A percentile compares a stretch with the other conserved stretches of the same genome.
phyloP scores from a whole-genome alignment of 1,140 invertebrate genomes.

The Archivesica marissinica region DNA sequence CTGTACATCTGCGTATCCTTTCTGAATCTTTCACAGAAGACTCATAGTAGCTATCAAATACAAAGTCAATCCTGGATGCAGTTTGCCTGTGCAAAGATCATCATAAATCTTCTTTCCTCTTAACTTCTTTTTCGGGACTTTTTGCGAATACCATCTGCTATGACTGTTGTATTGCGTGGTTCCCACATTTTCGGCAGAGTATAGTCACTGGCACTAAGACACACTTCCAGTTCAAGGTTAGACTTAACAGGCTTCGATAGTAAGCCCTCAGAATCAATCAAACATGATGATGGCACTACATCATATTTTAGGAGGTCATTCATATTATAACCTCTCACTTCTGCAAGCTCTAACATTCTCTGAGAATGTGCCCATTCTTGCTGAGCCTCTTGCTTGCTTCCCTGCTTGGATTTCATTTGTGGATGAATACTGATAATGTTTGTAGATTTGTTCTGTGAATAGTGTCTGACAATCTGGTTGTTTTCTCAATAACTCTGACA shows the following conservation, averaged over 20 bases:
- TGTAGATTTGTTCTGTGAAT: conserved; percentile 21
- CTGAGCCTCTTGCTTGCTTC: neutral
- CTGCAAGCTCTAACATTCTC: neutral
- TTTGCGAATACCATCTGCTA: neutral
- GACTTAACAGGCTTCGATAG: neutral
- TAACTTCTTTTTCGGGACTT: neutral
- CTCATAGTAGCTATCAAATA: too few relatives aligned
- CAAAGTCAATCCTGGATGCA: too few relatives aligned
- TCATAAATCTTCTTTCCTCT: neutral
- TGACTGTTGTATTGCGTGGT: neutral
- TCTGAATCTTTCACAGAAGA: conserved; percentile 7
- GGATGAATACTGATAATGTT: neutral
- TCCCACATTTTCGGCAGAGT: too few relatives aligned
- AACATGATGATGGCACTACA: neutral
- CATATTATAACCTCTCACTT: conserved; percentile 1
- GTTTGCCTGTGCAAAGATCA: neutral
- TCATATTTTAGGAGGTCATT: conserved; percentile 10
- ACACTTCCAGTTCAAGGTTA: neutral
- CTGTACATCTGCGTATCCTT: neutral
- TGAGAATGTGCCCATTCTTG: neutral
- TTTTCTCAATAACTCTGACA: conserved; percentile 15
- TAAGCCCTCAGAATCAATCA: neutral
- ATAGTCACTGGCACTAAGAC: neutral
- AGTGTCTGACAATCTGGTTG: neutral
- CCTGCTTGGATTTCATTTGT: neutral